Base-by-base conservation (phyloP, 2,797 vertebrate species). In the Lepilemur septentrionalis region DNA sequence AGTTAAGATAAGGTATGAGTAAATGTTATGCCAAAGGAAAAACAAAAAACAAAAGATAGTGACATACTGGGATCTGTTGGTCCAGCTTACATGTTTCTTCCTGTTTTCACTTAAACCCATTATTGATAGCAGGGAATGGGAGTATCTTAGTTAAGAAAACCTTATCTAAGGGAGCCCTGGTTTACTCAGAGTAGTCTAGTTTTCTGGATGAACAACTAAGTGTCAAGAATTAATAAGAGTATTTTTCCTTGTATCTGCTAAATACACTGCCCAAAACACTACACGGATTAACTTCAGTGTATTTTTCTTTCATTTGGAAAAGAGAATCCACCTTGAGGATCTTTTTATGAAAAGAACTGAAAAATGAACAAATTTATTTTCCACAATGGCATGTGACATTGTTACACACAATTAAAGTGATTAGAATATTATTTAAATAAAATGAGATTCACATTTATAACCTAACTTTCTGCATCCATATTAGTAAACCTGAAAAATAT, bases 241-340 rank as follows among this genome's bases (percentile, higher is more conserved):
- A 30, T 82, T 81, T 41, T 80, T 15, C 41, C 7, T 35, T 7
- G 4, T 65, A 32, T 80, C 25, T 59, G 18, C n/a, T 90, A 65
- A 52, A 22, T 12, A 15, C 7, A 41, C 61, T 46, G 9, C 9
- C 25, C 4, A 22, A 63, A 81, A 43, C 23, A 87, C 9, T 23
- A 73, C 18, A 46, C 9, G 28, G 13, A 83, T 87, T 14, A 87
- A 48, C 13, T 8, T 67, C 18, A 48, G 18, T 18, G 30, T 55
- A 32, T 38, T 91, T 90, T 85, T 59, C 25, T 95, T 70, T 88
- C 13, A 69, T 83, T 95, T 89, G 76, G 22, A 48, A 91, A 57
- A 67, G 4, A 89, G n/a, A 86, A 55, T 35, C 13, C 72, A 25
- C 88, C 82, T 73, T 48, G 57, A 83, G 3, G 6, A 59, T 67